phyloP scores from a whole-genome alignment of 2,797 vertebrate species.

The Clarias pachynema region DNA sequence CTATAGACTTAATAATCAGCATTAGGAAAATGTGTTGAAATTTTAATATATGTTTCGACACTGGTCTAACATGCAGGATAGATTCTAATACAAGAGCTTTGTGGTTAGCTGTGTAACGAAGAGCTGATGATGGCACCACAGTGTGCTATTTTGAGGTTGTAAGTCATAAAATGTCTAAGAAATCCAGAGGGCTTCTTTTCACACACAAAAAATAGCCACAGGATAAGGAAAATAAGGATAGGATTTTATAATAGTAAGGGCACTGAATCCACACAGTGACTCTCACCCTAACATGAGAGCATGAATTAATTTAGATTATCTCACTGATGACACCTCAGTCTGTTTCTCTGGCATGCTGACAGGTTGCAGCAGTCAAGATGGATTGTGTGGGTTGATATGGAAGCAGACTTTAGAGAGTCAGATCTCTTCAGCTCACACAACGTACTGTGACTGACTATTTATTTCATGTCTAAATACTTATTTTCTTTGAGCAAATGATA shows the following conservation, averaged over 20 bases:
- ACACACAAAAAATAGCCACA: not conserved
- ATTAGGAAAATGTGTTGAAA: not conserved
- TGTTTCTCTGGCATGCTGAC: conserved; percentile 21
- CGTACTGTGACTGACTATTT: not conserved
- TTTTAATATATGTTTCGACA: not conserved
- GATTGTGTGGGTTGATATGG: not conserved
- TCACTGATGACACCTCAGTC: conserved; percentile 15
- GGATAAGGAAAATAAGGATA: not conserved
- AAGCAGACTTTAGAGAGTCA: conserved; percentile 6
- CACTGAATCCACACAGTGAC: not conserved
- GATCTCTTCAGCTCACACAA: not conserved
- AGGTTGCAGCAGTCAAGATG: conserved; percentile 11
- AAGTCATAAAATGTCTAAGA: not conserved
- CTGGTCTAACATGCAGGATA: not conserved
- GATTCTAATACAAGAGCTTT: not conserved
- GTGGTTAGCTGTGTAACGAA: not conserved
- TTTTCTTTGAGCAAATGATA: not conserved
- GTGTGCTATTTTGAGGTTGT: conserved; percentile 14
- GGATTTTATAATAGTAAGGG: conserved; percentile 6
- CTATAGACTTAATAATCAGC: not conserved
- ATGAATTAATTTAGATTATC: conserved; percentile 21
- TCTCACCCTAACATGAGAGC: conserved; percentile 3
- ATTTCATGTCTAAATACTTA: not conserved
- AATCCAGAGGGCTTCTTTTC: not conserved
- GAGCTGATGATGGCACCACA: not conserved